Conservation (phyloP, 2,888 invertebrate genomes). For the Cecidostiba fungosa region DNA sequence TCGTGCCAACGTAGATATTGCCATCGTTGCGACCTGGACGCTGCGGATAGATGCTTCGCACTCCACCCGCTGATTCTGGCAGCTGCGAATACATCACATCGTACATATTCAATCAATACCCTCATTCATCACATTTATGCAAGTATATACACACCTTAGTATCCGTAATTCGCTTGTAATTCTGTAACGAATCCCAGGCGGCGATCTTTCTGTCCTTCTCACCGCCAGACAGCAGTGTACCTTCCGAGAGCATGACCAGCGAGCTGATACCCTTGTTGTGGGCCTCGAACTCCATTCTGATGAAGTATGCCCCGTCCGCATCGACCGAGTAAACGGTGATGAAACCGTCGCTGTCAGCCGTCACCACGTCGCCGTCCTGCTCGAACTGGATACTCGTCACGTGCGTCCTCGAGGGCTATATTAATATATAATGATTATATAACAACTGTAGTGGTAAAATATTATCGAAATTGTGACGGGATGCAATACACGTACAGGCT, state of each 20-base stretch:
- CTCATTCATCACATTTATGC: not conserved
- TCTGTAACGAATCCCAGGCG: constrained; percentile 95
- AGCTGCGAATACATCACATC: constrained; percentile 82
- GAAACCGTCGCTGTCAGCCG: constrained; percentile 95
- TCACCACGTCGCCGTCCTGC: constrained; percentile 95
- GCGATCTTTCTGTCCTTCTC: constrained; percentile 94
- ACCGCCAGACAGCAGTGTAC: constrained; percentile 93
- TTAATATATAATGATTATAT: no score
- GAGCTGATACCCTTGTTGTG: constrained; percentile 94
- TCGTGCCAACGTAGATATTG: constrained; percentile 95
- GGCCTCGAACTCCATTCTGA: constrained; percentile 93
- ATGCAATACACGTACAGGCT: constrained; percentile 83
- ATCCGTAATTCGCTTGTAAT: constrained; percentile 94
- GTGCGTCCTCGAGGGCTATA: constrained; percentile 92
- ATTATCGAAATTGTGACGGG: not conserved
- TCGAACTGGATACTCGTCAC: constrained; percentile 94
- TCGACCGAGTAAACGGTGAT: constrained; percentile 95
- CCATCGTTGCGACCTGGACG: constrained; percentile 93
- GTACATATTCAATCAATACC: not conserved
- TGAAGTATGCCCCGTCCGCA: constrained; percentile 93
- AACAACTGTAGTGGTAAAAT: no score
- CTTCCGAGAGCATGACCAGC: constrained; percentile 93
- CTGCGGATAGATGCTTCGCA: constrained; percentile 94
- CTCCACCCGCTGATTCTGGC: constrained; percentile 93
- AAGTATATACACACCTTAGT: constrained; percentile 85